Evolutionary conservation across 1,140 invertebrate genomes (phyloP).

Genomic region (Drosophila elegans): DNA sequence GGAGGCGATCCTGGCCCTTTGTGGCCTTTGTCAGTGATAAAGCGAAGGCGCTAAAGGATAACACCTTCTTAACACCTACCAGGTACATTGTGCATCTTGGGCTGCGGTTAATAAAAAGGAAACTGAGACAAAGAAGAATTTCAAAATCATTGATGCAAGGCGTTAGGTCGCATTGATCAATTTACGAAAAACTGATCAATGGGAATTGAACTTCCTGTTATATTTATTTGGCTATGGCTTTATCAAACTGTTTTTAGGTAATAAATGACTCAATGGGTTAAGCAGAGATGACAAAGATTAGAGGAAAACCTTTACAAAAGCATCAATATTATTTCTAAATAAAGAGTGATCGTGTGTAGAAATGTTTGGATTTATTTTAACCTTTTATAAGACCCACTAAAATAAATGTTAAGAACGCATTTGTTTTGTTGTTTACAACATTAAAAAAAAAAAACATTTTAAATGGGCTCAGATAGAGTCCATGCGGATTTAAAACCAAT

Average conservation of each 20-base stretch:
- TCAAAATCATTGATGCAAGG: slow-evolving; percentile 52
- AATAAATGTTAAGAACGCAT: too few species aligned
- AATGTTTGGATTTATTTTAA: too few species aligned
- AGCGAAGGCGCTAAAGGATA: slow-evolving; percentile 84
- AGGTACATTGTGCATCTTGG: slow-evolving; percentile 45
- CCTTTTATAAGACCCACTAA: too few species aligned
- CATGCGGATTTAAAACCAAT: too few species aligned
- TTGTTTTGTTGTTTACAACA: too few species aligned
- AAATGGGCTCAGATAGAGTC: too few species aligned
- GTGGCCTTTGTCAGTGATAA: slow-evolving; percentile 62
- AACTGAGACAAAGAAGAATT: slow-evolving; percentile 27
- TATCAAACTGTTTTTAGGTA: not conserved
- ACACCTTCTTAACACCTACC: slow-evolving; percentile 84
- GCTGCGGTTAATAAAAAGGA: slow-evolving; percentile 39
- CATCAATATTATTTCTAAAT: too few species aligned
- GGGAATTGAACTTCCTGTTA: not conserved
- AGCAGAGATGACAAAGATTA: too few species aligned
- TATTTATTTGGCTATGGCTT: not conserved
- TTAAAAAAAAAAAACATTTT: too few species aligned
- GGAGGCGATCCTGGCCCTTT: slow-evolving; percentile 50
- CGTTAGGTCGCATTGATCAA: not conserved
- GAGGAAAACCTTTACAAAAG: too few species aligned
- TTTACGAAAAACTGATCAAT: slow-evolving; percentile 1
- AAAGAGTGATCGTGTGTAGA: too few species aligned
- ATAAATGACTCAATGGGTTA: not conserved